phyloP scores from a whole-genome alignment of 2,797 vertebrate genomes.

The Selene dorsalis region DNA sequence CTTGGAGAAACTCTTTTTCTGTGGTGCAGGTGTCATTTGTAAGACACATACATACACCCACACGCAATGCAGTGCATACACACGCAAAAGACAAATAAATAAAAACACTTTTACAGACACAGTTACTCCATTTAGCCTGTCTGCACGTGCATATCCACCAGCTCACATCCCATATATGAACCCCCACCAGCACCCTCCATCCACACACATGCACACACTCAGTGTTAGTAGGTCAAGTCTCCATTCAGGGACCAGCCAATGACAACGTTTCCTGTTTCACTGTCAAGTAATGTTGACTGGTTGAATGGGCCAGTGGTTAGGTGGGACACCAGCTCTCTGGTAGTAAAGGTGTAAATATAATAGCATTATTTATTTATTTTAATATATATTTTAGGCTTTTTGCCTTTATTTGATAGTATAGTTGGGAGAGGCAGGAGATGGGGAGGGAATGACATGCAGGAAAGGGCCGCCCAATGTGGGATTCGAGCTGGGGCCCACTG shows the following conservation, averaged over 20 bases:
- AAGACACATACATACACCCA: conserved; percentile 25
- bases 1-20: conserved; percentile 75
- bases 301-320: conserved; percentile 60
- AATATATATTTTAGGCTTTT: too few species aligned
- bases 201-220: conserved; percentile 14
- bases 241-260: conserved; percentile 44
- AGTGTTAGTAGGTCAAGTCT: conserved; percentile 58
- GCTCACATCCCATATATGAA: conserved; percentile 13
- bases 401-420: too few species aligned
- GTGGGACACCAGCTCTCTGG: conserved; percentile 33
- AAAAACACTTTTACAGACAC: conserved; percentile 12
- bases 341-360: conserved; percentile 2
- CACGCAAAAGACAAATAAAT: neutral
- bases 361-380: too few species aligned
- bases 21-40: conserved; percentile 67
- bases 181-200: conserved; percentile 9
- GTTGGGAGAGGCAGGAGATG: too few species aligned
- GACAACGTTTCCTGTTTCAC: conserved; percentile 52
- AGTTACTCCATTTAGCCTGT: conserved; percentile 7
- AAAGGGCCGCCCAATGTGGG: too few species aligned
- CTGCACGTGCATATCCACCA: conserved; percentile 3
- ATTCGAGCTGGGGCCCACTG: too few species aligned
- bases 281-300: conserved; percentile 48
- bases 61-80: neutral
- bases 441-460: too few species aligned